Conservation (phyloP, 1,140 invertebrate species). For the Anoplophora glabripennis region DNA sequence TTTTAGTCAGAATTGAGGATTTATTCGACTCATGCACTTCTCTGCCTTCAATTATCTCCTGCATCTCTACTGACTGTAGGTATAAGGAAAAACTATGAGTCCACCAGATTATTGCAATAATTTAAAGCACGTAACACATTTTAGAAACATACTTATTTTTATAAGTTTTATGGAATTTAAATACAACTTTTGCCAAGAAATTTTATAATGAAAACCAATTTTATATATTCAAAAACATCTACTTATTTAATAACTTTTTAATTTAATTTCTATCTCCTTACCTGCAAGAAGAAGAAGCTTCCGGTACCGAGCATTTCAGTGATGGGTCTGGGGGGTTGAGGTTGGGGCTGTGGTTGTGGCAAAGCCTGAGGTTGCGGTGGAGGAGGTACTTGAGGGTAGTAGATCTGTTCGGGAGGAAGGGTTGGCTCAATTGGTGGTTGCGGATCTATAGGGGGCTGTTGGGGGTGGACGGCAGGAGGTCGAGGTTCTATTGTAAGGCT, state of each 20-base stretch:
- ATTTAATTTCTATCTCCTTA: constrained; percentile 17
- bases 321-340: constrained; percentile 54
- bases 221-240: too few species aligned
- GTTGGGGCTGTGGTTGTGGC: constrained; percentile 11
- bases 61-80: too few species aligned
- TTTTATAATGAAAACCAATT: too few species aligned
- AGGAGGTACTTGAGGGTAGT: constrained; percentile 16
- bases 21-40: too few species aligned
- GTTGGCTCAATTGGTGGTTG: constrained; percentile 10
- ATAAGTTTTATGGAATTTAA: too few species aligned
- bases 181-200: too few species aligned
- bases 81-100: too few species aligned
- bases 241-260: neutral
- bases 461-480: constrained; percentile 2
- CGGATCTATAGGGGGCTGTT: constrained; percentile 9
- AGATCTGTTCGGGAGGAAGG: constrained; percentile 23
- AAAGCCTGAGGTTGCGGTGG: constrained; percentile 19
- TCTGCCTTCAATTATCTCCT: too few species aligned
- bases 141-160: too few species aligned
- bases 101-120: too few species aligned
- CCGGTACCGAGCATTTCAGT: constrained; percentile 70
- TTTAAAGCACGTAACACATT: too few species aligned
- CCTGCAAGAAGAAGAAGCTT: constrained; percentile 74
- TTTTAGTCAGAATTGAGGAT: too few species aligned
- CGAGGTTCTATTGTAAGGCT: constrained; percentile 8